These are phyloP conservation scores for Trematomus bernacchii DNA, from an alignment of 2,797 vertebrate species.

Conservation along the genomic window DNA sequence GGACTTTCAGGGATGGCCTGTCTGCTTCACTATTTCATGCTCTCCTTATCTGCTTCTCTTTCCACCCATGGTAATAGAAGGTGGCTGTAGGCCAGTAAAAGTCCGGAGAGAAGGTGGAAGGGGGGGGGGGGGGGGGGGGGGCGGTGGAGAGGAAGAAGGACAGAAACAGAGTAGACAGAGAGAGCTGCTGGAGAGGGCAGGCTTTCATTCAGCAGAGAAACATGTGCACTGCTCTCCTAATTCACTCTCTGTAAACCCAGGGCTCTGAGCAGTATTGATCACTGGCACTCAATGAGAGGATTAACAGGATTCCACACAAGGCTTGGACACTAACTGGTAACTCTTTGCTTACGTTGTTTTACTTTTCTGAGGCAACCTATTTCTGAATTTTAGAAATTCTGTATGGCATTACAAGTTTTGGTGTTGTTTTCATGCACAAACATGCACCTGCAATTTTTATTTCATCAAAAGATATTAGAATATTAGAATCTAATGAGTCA, in stretches of 20 bases:
- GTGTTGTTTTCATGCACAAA: slow-evolving; percentile 12
- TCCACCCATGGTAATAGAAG: slow-evolving; percentile 83
- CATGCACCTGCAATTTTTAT: slow-evolving; percentile 10
- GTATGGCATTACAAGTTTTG: slow-evolving; percentile 8
- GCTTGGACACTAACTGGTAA: slow-evolving; percentile 78
- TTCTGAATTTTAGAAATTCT: slow-evolving; percentile 5
- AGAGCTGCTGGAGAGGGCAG: slow-evolving; percentile 82
- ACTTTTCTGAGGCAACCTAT: slow-evolving; percentile 12
- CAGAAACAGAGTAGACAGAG: slow-evolving; percentile 72
- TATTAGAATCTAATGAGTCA: background rate
- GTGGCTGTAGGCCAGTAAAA: slow-evolving; percentile 82
- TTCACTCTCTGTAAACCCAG: slow-evolving; percentile 71
- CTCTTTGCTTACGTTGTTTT: slow-evolving; percentile 39
- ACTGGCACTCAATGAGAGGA: slow-evolving; percentile 80
- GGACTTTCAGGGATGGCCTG: slow-evolving; percentile 75
- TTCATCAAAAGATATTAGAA: background rate
- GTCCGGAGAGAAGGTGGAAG: slow-evolving; percentile 52
- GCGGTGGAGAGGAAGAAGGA: slow-evolving; percentile 64
- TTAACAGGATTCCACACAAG: slow-evolving; percentile 73
- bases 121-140: no score
- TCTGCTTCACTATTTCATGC: slow-evolving; percentile 75
- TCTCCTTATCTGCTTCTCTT: slow-evolving; percentile 86
- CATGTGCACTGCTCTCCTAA: slow-evolving; percentile 80
- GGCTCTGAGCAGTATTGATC: slow-evolving; percentile 73
- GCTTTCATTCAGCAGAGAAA: slow-evolving; percentile 83